phyloP scores from a whole-genome alignment of 2,888 invertebrate genomes.

The Mermis nigrescens region DNA sequence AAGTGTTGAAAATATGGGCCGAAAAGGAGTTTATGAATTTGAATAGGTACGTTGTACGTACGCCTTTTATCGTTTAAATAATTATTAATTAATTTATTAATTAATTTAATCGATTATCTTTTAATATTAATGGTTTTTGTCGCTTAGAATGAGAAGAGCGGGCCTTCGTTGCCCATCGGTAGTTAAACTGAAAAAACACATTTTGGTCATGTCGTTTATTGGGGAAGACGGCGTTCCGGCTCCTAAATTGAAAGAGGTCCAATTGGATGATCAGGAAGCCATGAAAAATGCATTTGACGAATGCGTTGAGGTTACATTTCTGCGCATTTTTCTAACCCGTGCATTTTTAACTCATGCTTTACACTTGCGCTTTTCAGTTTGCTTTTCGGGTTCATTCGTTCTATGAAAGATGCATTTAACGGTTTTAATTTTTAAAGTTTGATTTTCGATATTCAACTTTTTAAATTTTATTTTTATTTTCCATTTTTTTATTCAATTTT shows the following conservation, averaged over 20 bases:
- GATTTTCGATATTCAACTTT: too few relatives aligned
- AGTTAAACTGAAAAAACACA: slow-evolving; percentile 40
- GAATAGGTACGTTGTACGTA: slow-evolving; percentile 30
- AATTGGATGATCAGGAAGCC: slow-evolving; percentile 31
- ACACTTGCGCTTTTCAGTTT: too few relatives aligned
- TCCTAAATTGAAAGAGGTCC: slow-evolving; percentile 40
- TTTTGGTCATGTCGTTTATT: slow-evolving; percentile 44
- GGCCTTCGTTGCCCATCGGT: slow-evolving; percentile 41
- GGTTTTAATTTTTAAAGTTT: too few relatives aligned
- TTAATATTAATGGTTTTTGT: neutral
- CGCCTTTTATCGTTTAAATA: slow-evolving; percentile 6
- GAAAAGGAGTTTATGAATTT: slow-evolving; percentile 45
- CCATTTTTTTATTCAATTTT: too few relatives aligned
- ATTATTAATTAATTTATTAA: slow-evolving; percentile 11
- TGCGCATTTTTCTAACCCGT: too few relatives aligned
- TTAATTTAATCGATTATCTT: slow-evolving; percentile 12
- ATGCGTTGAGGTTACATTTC: slow-evolving; percentile 32
- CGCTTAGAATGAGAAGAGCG: slow-evolving; percentile 36
- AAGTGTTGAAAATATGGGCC: slow-evolving; percentile 44
- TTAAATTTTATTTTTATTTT: too few relatives aligned
- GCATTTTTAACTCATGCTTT: too few relatives aligned
- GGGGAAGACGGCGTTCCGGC: slow-evolving; percentile 40
- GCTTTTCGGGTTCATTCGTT: too few relatives aligned
- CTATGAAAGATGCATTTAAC: too few relatives aligned
- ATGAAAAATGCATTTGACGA: slow-evolving; percentile 39